Conservation (phyloP, 2,113 vertebrate genomes). For the Notothenia coriiceps region DNA sequence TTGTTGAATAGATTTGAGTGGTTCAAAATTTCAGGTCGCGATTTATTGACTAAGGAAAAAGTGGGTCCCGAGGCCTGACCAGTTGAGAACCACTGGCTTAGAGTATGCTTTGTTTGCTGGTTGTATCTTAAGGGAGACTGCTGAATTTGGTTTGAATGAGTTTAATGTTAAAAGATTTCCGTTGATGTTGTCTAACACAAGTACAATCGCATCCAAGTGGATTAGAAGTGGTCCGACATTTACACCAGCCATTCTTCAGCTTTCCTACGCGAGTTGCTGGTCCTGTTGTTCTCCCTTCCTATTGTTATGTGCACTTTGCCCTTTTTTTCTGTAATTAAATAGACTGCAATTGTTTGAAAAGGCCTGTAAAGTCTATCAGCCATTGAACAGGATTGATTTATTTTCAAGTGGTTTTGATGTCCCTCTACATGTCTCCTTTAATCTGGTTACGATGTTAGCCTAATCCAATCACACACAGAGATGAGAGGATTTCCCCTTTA, state of each 20-base stretch:
- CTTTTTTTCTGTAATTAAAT: background rate
- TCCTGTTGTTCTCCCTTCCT: background rate
- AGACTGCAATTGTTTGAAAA: constrained; percentile 23
- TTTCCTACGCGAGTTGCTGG: background rate
- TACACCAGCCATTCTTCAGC: background rate
- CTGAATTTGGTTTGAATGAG: background rate
- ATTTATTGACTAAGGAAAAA: no score
- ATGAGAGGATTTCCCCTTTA: constrained; percentile 52
- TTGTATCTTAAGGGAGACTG: background rate
- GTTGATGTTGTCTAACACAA: background rate
- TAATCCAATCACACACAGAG: constrained; percentile 75
- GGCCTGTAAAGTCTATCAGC: constrained; percentile 44
- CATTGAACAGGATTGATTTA: constrained; percentile 61
- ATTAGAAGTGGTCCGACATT: constrained; percentile 7
- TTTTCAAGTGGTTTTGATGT: constrained; percentile 59
- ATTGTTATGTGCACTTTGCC: background rate
- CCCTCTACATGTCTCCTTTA: constrained; percentile 46
- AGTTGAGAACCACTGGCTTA: background rate
- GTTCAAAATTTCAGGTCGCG: no score
- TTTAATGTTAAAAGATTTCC: background rate
- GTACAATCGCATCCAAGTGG: constrained; percentile 18
- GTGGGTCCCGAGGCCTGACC: no score
- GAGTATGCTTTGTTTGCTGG: background rate
- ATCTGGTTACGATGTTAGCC: constrained; percentile 61
- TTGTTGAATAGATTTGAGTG: no score